A percentile compares a stretch with the other conserved stretches of the same genome.
phyloP scores from a whole-genome alignment of 2,888 invertebrate genomes.

The Ectemnius lituratus region DNA sequence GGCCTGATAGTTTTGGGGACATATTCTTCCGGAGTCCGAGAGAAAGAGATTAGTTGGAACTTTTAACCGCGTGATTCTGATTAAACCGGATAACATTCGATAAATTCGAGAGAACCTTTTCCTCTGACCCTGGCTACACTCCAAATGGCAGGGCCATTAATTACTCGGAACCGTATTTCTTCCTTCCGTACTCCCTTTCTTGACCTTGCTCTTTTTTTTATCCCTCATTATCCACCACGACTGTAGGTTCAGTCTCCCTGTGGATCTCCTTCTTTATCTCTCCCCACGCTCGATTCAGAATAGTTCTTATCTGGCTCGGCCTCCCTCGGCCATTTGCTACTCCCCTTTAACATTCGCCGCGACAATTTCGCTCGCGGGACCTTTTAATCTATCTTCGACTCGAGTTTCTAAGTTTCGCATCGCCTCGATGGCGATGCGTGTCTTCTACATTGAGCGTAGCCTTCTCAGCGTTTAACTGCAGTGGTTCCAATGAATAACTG shows the following conservation, averaged over 20 bases:
- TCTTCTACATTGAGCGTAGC: too few relatives aligned
- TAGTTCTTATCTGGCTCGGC: slow-evolving; percentile 33
- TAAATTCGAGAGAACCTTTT: slow-evolving; percentile 59
- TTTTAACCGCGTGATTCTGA: slow-evolving; percentile 55
- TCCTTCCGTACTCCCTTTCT: slow-evolving; percentile 34
- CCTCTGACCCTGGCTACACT: slow-evolving; percentile 62
- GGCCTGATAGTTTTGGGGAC: not conserved
- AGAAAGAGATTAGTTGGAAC: slow-evolving; percentile 7
- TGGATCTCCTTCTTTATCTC: slow-evolving; percentile 41
- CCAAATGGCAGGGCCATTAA: slow-evolving; percentile 72
- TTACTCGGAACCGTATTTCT: slow-evolving; percentile 65
- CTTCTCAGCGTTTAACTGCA: not conserved
- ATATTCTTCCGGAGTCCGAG: not conserved
- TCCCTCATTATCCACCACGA: slow-evolving; percentile 48
- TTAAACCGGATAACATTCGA: slow-evolving; percentile 57
- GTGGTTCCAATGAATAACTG: not conserved
- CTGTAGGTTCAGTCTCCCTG: slow-evolving; percentile 30
- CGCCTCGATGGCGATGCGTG: not conserved
- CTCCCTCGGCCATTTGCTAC: slow-evolving; percentile 13
- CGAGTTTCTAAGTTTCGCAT: not conserved
- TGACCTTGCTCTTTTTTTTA: slow-evolving; percentile 47
- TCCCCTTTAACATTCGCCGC: not conserved
- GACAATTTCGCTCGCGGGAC: not conserved
- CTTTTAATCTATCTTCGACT: slow-evolving; percentile 17
- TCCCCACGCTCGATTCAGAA: not conserved